phyloP scores from a whole-genome alignment of 2,113 vertebrate genomes.

The Brachyhypopomus gauderio region DNA sequence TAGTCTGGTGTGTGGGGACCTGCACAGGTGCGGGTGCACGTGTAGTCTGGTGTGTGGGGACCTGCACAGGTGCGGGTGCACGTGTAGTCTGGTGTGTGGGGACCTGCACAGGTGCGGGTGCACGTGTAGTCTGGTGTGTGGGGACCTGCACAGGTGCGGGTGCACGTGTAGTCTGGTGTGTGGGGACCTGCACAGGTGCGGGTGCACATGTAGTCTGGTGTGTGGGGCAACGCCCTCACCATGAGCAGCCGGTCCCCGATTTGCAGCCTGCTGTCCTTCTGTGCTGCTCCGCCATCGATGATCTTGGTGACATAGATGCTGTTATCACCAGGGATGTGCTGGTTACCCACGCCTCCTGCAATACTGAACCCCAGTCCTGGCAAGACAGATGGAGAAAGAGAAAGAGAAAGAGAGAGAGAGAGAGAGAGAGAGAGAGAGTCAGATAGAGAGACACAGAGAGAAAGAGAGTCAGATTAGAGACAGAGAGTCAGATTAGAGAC shows the following conservation, averaged over 20 bases:
- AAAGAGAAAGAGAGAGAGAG: background rate
- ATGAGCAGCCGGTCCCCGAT: slow-evolving; percentile 93
- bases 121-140: too few relatives aligned
- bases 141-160: too few relatives aligned
- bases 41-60: background rate
- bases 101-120: too few relatives aligned
- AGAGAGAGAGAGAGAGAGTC: background rate
- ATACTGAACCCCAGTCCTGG: slow-evolving; percentile 96
- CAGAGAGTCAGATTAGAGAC: background rate
- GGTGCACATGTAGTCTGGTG: background rate
- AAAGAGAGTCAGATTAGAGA: background rate
- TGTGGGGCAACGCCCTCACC: slow-evolving; percentile 72
- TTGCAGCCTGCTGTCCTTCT: slow-evolving; percentile 89
- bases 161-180: too few relatives aligned
- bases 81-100: background rate
- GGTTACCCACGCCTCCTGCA: slow-evolving; percentile 95
- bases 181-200: background rate
- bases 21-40: background rate
- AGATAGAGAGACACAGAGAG: background rate
- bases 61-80: background rate
- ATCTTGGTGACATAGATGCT: slow-evolving; percentile 98
- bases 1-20: too few relatives aligned
- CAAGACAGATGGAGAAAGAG: background rate
- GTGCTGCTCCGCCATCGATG: slow-evolving; percentile 93
- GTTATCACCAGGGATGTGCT: slow-evolving; percentile 98